Base-by-base conservation (phyloP, 1,140 invertebrate genomes). In the Caenorhabditis remanei region DNA sequence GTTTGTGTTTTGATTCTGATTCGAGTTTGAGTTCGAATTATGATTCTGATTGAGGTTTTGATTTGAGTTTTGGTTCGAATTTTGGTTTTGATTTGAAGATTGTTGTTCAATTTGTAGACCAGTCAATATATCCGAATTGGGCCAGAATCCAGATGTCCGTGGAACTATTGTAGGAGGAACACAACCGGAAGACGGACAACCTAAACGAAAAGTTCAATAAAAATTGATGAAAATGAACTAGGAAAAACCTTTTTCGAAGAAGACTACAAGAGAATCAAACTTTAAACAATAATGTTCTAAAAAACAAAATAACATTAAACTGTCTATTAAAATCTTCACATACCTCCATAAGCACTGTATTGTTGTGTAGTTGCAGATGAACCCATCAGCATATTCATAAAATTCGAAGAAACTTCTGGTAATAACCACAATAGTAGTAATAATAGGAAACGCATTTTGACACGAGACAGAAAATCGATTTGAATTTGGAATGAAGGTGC, bases 21-120 rank as follows among this genome's bases (percentile, higher is more conserved):
- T 63, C 9, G 24, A 32, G 5, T 16, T 16, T 3, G 16, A 53
- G 50, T 53, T 53, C 9, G 61, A 63, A 24, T 63, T 63, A 13
- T 24, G 24, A 63, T 63, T 63, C 61, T 63, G 61, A 63, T 63
- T 63, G 14, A 40, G 61, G 61, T 40, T 63, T 63, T 4, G 56
- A 58, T 58, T 58, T 63, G 5, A 24, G 13, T 63, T 63, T 14
- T 32, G 21, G 32, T 32, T 40, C n/a, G 11, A 8, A 21, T 13
- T 40, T 32, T 14, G 24, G 32, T 63, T 63, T 40, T 63, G 61
- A 32, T 63, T 63, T 32, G 19, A 19, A 32, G 13, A 32, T 11
- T 19, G 61, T 79, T 79, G 71, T n/a, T 79, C 71, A 24, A 53
- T 79, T 24, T 79, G 71, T 11, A 79, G 21, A 13, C 71, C 71